Evolutionary conservation across 1,140 invertebrate species (phyloP), one percentile per base, ranked within the genome.

Genomic region (Parapsyche elsis): DNA sequence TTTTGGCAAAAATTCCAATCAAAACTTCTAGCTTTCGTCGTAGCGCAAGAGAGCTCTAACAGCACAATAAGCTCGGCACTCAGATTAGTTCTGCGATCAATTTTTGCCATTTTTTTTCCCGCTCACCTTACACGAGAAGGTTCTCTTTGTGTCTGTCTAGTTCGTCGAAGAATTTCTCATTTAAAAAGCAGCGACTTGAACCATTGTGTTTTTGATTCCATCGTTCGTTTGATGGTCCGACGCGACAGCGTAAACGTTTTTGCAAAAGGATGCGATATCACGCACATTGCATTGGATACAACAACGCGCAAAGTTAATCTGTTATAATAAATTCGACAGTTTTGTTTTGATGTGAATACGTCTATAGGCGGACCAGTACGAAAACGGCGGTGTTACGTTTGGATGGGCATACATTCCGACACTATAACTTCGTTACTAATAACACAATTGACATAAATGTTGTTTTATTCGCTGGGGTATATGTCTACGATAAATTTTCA

Each of bases 161-260:
- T 61, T 61, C 21, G 59, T 61, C 59, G 21, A 61, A 61, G 59
- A 61, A 61, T 61, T 61, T 61, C 21, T 61, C 59, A 61, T 61
- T 61, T 61, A 61, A 61, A 46, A 61, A 61, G 21, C 2, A 61
- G 9, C 21, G 59, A 61, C n/a, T 23, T 21, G n/a, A 10, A 61
- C 4, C 59, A 21, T 53, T 53, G 49, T 53, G 49, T 53, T 53
- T 61, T 61, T 10, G 59, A 61, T 61, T 61, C 19, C 49, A 14
- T 4, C 49, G 12, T 23, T 12, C 10, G 9, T 61, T 19, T 19
- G 59, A 61, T 23, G 59, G 10, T 61, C 21, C 49, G 16, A 12
- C 12, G 49, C 21, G 59, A 61, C 10, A 61, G 21, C 21, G 19
- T 21, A 53, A 53, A 12, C 16, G 12, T 53, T 12, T 16, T 14